Evolutionary conservation across 2,888 invertebrate species (phyloP), one percentile per base, ranked within the genome.

Genomic region (Eucera pruinosa): DNA sequence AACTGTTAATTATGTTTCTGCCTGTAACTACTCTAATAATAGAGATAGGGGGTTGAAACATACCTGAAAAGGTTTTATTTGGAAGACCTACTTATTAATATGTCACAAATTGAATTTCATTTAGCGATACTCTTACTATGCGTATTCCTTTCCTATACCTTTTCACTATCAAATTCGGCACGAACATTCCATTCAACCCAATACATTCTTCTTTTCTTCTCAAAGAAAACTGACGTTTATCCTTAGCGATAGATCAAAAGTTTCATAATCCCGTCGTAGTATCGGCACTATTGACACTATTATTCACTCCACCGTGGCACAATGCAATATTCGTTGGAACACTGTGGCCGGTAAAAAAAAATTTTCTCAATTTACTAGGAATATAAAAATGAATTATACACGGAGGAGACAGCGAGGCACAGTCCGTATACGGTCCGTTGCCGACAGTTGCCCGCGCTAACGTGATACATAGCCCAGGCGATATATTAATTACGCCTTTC

Each of bases 401-500:
- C 7, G 27, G 15, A 9, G 18, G n/a, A 23, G 36, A 20, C n/a
- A n/a, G n/a, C 13, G 18, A 7, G 20, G 20, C 13, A 18, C 5
- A 15, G 33, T 30, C 4, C 36, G 27, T 30, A 47, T 23, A 33
- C 60, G 47, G 13, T 18, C 18, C 25, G 41, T 11, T 41, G 5
- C 15, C 18, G 43, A 27, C 58, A 30, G 33, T 33, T 55, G n/a
- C 13, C 3, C 15, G 25, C 36, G 39, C 36, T n/a, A 39, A 58
- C 55, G 48, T 67, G 67, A 67, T 27, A 48, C 48, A 67, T 6
- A 39, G 39, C 36, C 27, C 30, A 1, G 43, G 18, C 39, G 30
- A 55, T 64, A 39, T 70, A 64, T 64, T 72, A 72, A 72, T 68
- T 68, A 69, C 58, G 45, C 25, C 25, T 66, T 57, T 71, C 27